Evolutionary conservation across 1,140 invertebrate species (phyloP).

Genomic region (Galendromus occidentalis): DNA sequence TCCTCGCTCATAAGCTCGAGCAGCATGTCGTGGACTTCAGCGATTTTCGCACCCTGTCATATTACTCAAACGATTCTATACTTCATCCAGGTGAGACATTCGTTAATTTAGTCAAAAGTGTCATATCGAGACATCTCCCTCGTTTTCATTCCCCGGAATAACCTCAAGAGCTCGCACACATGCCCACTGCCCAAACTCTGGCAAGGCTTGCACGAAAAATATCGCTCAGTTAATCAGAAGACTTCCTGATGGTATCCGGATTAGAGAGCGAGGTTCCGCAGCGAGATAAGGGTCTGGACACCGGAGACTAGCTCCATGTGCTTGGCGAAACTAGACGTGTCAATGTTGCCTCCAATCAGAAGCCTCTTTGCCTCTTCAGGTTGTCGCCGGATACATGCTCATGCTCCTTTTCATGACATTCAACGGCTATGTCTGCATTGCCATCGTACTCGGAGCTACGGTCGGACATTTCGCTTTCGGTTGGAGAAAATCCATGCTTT

Average conservation of each 20-base stretch:
- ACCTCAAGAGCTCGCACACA: too few relatives aligned
- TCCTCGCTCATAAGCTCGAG: conserved; percentile 16
- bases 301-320: not conserved
- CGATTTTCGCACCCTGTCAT: conserved; percentile 31
- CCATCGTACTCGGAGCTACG: conserved; percentile 31
- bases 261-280: not conserved
- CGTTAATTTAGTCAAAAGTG: too few relatives aligned
- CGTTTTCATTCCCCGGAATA: too few relatives aligned
- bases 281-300: not conserved
- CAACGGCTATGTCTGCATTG: conserved; percentile 33
- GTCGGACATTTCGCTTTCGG: conserved; percentile 33
- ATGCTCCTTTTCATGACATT: conserved; percentile 38
- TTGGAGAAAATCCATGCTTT: conserved; percentile 55
- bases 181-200: too few relatives aligned
- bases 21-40: conserved; percentile 16
- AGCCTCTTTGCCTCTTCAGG: conserved; percentile 24
- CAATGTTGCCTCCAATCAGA: not conserved
- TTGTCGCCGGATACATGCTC: conserved; percentile 31
- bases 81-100: conserved; percentile 64
- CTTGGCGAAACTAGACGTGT: not conserved
- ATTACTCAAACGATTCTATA: conserved; percentile 70
- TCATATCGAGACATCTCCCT: too few relatives aligned
- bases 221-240: too few relatives aligned
- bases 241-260: too few relatives aligned
- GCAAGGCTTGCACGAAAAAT: too few relatives aligned